Evolutionary conservation across 2,797 vertebrate genomes (phyloP).

Genomic region (Apogon hyalosoma): DNA sequence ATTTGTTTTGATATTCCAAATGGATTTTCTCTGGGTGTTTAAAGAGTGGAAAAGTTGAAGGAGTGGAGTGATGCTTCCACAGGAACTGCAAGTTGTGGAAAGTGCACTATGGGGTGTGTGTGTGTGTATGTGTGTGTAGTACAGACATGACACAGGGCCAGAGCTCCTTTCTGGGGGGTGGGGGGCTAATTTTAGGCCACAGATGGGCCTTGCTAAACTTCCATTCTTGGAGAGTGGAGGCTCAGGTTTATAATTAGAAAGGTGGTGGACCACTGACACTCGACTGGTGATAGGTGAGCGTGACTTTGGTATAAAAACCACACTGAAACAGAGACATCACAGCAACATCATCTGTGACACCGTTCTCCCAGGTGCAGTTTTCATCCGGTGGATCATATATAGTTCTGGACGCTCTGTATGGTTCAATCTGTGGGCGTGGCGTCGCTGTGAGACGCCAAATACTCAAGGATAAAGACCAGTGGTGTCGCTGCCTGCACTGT

Average conservation of each 20-base stretch:
- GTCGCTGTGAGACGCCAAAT: neutral
- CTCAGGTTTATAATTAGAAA: conserved; percentile 89
- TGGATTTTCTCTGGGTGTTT: conserved; percentile 21
- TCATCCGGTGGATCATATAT: neutral
- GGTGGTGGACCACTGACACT: conserved; percentile 78
- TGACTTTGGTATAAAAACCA: conserved; percentile 26
- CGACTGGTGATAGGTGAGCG: conserved; percentile 30
- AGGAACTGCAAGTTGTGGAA: conserved; percentile 48
- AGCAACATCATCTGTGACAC: neutral
- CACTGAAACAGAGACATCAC: conserved; percentile 8
- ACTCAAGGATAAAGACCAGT: neutral
- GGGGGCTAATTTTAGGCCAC: conserved; percentile 91
- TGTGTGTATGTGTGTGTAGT: conserved; percentile 53
- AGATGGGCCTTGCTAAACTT: conserved; percentile 88
- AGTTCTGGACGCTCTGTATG: neutral
- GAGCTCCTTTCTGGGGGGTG: conserved; percentile 39
- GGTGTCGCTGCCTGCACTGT: conserved; percentile 4
- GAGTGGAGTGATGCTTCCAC: conserved; percentile 52
- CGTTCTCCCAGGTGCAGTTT: neutral
- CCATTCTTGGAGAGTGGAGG: conserved; percentile 89
- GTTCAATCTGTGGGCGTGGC: neutral
- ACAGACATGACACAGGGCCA: conserved; percentile 56
- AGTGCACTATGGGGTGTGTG: conserved; percentile 25
- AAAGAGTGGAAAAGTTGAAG: conserved; percentile 1
- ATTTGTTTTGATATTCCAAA: neutral